A percentile compares a stretch with the other conserved stretches of the same genome.
These are phyloP conservation scores for Brachyistius frenatus DNA, from an alignment of 2,113 vertebrate species.

Conservation along the genomic window DNA sequence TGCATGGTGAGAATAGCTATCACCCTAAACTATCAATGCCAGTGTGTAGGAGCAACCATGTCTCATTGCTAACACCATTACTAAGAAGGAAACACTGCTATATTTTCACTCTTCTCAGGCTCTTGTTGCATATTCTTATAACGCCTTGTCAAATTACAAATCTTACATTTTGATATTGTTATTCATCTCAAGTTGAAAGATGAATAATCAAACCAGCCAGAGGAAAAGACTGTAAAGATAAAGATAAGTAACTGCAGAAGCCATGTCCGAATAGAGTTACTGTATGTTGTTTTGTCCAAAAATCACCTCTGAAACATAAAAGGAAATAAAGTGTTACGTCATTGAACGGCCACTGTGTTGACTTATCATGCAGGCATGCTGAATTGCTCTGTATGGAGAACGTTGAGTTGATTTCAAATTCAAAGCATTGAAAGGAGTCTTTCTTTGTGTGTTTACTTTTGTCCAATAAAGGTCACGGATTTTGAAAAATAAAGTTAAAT, in stretches of 20 bases:
- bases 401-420: constrained; percentile 6
- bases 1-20: constrained; percentile 36
- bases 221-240: not conserved
- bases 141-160: not conserved
- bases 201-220: constrained; percentile 2
- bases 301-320: not conserved
- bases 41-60: not conserved
- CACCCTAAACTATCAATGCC: constrained; percentile 38
- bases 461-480: constrained; percentile 9
- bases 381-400: constrained; percentile 4
- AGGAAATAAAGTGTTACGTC: too few species aligned
- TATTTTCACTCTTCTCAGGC: not conserved
- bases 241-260: not conserved
- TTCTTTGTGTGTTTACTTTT: not conserved
- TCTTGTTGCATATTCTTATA: constrained; percentile 1
- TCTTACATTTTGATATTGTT: not conserved
- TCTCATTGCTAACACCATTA: not conserved
- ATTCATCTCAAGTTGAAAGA: not conserved
- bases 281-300: not conserved
- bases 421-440: constrained; percentile 8
- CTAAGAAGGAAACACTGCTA: not conserved
- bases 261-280: constrained; percentile 1
- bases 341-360: not conserved
- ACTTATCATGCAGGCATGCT: not conserved
- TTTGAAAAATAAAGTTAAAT: not conserved